Evolutionary conservation across 2,888 invertebrate genomes (phyloP).

Genomic region (Scelioninae gen. 1): DNA sequence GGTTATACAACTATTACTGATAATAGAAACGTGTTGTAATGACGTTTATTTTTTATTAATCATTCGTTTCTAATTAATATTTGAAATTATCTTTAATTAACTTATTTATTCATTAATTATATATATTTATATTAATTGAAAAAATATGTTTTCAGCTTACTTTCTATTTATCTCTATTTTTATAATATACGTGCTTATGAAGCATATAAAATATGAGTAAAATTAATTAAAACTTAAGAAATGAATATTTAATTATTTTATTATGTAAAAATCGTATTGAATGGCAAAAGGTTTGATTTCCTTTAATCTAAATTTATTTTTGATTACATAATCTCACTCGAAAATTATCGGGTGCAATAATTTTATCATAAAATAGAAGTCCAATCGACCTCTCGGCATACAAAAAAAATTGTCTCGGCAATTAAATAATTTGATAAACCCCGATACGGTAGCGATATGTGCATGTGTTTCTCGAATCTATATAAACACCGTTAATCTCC

Average conservation of each 20-base stretch:
- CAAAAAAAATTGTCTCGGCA: conserved; percentile 45
- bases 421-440: conserved; percentile 46
- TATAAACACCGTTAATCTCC: conserved; percentile 14
- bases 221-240: too few species aligned
- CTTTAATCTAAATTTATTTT: neutral
- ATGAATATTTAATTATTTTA: too few species aligned
- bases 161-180: too few species aligned
- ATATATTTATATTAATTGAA: too few species aligned
- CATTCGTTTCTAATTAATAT: neutral
- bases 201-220: too few species aligned
- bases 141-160: too few species aligned
- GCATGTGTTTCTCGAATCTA: conserved; percentile 23
- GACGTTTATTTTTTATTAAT: neutral
- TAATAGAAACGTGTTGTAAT: neutral
- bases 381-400: conserved; percentile 46
- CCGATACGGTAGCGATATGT: conserved; percentile 19
- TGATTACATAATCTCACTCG: too few species aligned
- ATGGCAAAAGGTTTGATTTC: neutral
- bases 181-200: too few species aligned
- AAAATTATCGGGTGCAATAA: conserved; percentile 31
- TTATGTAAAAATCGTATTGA: too few species aligned
- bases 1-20: conserved; percentile 12
- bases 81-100: neutral
- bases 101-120: neutral
- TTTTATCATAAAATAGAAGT: conserved; percentile 29